Evolutionary conservation across 2,797 vertebrate species (phyloP).

Genomic region (Pangasius sanitwongsei): DNA sequence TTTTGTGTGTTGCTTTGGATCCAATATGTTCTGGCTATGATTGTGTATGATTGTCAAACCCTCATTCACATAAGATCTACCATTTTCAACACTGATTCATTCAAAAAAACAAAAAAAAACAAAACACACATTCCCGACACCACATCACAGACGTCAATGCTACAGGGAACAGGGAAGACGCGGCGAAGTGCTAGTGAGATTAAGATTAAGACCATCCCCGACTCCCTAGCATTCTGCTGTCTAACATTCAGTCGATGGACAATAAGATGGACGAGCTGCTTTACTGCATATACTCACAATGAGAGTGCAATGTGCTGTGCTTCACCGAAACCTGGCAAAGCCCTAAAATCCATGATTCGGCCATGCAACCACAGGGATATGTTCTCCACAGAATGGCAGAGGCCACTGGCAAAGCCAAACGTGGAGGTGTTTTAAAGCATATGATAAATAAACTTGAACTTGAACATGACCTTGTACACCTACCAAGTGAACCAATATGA

Average conservation of each 20-base stretch:
- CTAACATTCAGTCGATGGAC: conserved; percentile 5
- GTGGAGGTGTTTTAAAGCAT: background rate
- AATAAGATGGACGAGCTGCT: background rate
- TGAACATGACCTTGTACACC: background rate
- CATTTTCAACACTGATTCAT: background rate
- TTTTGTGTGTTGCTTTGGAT: background rate
- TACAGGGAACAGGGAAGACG: background rate
- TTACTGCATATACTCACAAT: background rate
- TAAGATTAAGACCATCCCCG: background rate
- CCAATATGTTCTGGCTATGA: background rate
- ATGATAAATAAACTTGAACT: background rate
- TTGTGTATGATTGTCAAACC: background rate
- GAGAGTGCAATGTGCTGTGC: background rate
- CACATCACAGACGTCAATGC: too few relatives aligned
- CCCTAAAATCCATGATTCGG: conserved; percentile 16
- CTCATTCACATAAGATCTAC: background rate
- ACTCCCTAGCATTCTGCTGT: background rate
- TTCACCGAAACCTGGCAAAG: background rate
- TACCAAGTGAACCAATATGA: background rate
- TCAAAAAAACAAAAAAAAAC: background rate
- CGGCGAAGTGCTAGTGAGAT: too few relatives aligned
- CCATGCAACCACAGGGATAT: background rate
- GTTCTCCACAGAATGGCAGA: background rate
- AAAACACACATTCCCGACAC: background rate
- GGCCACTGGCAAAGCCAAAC: background rate